Percentiles rank a stretch among this genome's conserved stretches.
phyloP scores from a whole-genome alignment of 2,888 invertebrate species.

The Ophion obscuratus region DNA sequence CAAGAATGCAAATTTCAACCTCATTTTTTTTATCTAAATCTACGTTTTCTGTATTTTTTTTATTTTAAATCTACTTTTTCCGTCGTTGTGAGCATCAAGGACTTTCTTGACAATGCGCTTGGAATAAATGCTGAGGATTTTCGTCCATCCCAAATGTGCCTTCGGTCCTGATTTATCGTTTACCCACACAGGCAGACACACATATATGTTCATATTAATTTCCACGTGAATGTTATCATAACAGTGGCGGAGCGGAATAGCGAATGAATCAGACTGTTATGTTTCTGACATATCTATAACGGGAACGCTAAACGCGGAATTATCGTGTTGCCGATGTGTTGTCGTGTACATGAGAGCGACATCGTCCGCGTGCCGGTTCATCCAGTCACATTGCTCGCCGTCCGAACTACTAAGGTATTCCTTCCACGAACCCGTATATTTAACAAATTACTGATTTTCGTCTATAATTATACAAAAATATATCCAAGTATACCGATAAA shows the following conservation, averaged over 20 bases:
- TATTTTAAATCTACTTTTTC: neutral
- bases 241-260: neutral
- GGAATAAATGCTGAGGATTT: neutral
- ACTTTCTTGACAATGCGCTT: neutral
- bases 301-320: neutral
- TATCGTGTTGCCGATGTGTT: neutral
- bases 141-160: neutral
- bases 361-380: neutral
- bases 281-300: neutral
- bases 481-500: no score
- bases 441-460: no score
- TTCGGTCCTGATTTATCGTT: constrained; percentile 19
- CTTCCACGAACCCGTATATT: no score
- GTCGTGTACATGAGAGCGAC: neutral
- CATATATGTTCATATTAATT: neutral
- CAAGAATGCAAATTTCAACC: no score
- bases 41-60: neutral
- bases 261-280: constrained; percentile 10
- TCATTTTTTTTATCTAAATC: no score
- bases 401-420: neutral
- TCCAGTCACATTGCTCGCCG: neutral
- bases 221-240: neutral
- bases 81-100: neutral
- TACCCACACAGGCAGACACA: neutral
- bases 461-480: no score